A percentile compares a stretch with the other conserved stretches of the same genome.
Evolutionary conservation across 2,797 vertebrate genomes (phyloP).

Genomic region (Mormyrops attenuatus): DNA sequence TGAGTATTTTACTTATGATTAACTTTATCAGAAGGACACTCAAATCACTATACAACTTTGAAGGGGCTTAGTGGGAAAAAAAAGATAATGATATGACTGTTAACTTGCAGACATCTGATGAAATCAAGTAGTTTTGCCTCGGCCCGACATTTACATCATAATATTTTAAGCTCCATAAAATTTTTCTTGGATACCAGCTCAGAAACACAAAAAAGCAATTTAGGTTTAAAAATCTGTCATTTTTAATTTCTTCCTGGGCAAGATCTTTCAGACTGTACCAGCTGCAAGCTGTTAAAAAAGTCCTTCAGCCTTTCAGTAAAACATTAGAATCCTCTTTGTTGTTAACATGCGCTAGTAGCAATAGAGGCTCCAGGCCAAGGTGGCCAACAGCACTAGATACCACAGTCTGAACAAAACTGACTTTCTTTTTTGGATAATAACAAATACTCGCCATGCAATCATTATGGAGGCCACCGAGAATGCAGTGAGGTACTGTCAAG

Average conservation of each 20-base stretch:
- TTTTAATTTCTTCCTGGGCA: background rate
- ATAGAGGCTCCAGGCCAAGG: background rate
- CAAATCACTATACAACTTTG: background rate
- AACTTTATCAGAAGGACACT: background rate
- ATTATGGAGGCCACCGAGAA: background rate
- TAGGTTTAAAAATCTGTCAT: background rate
- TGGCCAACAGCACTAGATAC: background rate
- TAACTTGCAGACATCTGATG: background rate
- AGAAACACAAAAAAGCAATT: background rate
- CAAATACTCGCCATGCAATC: background rate
- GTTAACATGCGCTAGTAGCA: background rate
- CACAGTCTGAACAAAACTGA: background rate
- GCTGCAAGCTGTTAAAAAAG: conserved; percentile 2
- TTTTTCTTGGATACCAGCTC: background rate
- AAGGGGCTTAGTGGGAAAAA: background rate
- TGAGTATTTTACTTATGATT: background rate
- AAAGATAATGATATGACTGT: background rate
- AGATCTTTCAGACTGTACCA: background rate
- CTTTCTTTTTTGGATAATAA: background rate
- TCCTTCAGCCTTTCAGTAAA: background rate
- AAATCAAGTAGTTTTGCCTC: background rate
- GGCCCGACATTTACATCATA: background rate
- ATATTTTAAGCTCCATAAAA: conserved; percentile 3
- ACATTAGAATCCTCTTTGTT: background rate
- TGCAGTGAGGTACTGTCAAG: background rate